These are phyloP conservation scores for Dissostichus mawsoni DNA, from an alignment of 2,113 vertebrate genomes.

Conservation along the genomic window DNA sequence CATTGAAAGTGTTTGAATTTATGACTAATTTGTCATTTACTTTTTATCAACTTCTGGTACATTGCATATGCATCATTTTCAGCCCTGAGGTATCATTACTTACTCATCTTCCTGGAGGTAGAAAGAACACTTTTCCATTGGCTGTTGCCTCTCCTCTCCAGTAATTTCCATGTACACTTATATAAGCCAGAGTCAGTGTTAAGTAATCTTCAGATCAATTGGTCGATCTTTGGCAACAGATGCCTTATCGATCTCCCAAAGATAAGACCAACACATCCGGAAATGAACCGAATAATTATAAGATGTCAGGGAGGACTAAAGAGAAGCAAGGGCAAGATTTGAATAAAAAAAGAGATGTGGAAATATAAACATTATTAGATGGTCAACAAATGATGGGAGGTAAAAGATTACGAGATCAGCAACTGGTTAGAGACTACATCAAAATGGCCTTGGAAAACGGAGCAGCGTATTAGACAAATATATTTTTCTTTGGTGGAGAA, in stretches of 20 bases:
- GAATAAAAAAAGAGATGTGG: not conserved
- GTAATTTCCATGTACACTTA: not conserved
- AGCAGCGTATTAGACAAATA: not conserved
- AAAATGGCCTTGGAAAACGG: not conserved
- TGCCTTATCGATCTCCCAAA: not conserved
- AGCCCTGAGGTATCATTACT: not conserved
- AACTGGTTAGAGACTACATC: not conserved
- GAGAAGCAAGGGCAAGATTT: not conserved
- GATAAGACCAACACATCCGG: not conserved
- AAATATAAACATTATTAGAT: too few relatives aligned
- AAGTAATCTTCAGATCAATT: conserved; percentile 1
- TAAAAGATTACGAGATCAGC: not conserved
- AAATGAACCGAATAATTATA: not conserved
- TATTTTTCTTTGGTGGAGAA: not conserved
- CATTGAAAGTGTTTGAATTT: not conserved
- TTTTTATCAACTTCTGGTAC: not conserved
- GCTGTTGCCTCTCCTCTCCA: not conserved
- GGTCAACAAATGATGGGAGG: too few relatives aligned
- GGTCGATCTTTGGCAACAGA: conserved; percentile 7
- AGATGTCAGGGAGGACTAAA: conserved; percentile 13
- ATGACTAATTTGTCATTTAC: not conserved
- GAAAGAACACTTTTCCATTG: not conserved
- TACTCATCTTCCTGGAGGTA: not conserved
- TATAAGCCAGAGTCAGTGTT: not conserved
- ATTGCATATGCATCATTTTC: not conserved